Evolutionary conservation across 2,888 invertebrate genomes (phyloP).

Genomic region (Autographa gamma): DNA sequence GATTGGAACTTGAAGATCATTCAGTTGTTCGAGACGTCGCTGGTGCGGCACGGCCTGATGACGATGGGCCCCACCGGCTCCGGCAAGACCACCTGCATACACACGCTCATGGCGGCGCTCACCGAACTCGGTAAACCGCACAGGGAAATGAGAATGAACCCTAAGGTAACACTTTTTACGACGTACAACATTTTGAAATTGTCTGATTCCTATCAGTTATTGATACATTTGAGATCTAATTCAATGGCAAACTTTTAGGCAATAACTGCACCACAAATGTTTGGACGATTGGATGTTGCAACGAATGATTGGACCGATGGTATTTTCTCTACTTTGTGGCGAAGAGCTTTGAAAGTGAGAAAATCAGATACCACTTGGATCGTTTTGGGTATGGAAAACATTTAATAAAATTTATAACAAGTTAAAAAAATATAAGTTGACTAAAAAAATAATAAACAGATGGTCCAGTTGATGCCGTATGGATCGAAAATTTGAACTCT

Average conservation of each 20-base stretch:
- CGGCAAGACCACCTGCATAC: conserved; percentile 95
- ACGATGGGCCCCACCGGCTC: conserved; percentile 96
- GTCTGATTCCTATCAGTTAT: no score
- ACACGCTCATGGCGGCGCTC: conserved; percentile 93
- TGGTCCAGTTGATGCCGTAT: conserved; percentile 97
- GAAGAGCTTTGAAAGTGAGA: conserved; percentile 94
- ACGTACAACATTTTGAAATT: not conserved
- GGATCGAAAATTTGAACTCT: conserved; percentile 98
- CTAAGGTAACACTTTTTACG: conserved; percentile 89
- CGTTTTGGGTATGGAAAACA: conserved; percentile 76
- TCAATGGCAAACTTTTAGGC: conserved; percentile 86
- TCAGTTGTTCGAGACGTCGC: conserved; percentile 95
- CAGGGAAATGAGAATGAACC: conserved; percentile 96
- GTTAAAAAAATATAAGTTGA: not conserved
- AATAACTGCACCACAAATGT: conserved; percentile 97
- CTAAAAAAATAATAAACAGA: conserved; percentile 79
- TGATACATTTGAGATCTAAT: no score
- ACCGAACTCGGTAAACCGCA: conserved; percentile 94
- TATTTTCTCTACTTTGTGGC: conserved; percentile 97
- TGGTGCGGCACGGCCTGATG: conserved; percentile 97
- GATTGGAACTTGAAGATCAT: conserved; percentile 96
- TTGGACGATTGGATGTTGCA: conserved; percentile 95
- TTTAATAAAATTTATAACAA: not conserved
- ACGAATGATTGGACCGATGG: conserved; percentile 99
- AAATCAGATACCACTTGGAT: conserved; percentile 92